Conservation (phyloP, 23 tunicate genomes). For the Ascidia mentula region DNA sequence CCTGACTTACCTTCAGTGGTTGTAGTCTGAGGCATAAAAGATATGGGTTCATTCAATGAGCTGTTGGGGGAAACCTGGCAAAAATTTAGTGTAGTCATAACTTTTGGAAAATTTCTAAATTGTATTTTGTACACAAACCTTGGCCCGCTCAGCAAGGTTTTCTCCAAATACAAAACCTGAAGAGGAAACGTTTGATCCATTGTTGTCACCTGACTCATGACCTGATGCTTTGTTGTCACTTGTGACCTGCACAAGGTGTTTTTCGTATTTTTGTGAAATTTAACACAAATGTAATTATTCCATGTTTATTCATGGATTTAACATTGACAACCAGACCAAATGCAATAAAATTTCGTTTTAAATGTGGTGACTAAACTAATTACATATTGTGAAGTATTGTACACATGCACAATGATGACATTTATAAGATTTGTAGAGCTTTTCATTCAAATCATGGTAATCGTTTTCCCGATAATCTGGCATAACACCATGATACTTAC, state of each 20-base stretch:
- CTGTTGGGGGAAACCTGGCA: conserved; percentile 8
- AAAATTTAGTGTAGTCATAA: not conserved
- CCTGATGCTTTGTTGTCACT: conserved; percentile 10
- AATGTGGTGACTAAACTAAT: too few relatives aligned
- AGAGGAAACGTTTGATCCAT: conserved; percentile 19
- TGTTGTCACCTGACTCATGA: conserved; percentile 21
- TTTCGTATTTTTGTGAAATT: too few relatives aligned
- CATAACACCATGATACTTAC: conserved; percentile 32
- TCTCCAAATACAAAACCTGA: conserved; percentile 78
- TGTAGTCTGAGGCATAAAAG: conserved; percentile 19
- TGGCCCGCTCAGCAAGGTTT: conserved; percentile 83
- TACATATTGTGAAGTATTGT: too few relatives aligned
- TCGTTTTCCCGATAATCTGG: too few relatives aligned
- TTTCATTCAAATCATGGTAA: too few relatives aligned
- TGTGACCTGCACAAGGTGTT: not conserved
- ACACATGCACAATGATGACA: too few relatives aligned
- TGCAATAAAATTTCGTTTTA: too few relatives aligned
- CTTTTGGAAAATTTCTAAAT: not conserved
- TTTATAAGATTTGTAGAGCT: too few relatives aligned
- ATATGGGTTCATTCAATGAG: not conserved
- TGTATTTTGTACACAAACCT: conserved; percentile 22
- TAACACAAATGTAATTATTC: too few relatives aligned
- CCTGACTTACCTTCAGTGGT: not conserved
- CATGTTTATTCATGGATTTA: too few relatives aligned
- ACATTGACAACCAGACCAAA: too few relatives aligned